phyloP scores from a whole-genome alignment of 2,113 vertebrate species.

The Trogon melanurus region DNA sequence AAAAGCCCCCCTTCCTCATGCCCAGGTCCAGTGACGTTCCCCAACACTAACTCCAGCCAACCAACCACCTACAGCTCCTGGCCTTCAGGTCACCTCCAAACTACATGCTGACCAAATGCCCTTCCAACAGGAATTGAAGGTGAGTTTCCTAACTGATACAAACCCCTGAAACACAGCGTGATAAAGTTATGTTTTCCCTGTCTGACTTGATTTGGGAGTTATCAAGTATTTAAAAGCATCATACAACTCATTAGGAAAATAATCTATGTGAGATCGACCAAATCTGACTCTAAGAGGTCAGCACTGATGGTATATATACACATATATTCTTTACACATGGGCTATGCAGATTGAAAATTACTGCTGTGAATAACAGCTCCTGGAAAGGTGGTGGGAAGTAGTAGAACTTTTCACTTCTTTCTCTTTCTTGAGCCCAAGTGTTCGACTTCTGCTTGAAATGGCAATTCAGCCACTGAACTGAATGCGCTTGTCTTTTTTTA shows the following conservation, averaged over 20 bases:
- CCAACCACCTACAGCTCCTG: not conserved
- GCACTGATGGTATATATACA: rapidly evolving
- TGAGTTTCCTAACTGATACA: not conserved
- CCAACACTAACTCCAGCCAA: not conserved
- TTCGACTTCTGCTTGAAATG: not conserved
- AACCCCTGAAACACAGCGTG: not conserved
- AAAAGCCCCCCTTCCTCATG: not conserved
- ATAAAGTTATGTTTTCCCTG: rapidly evolving
- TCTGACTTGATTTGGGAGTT: not conserved
- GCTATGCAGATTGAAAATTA: not conserved
- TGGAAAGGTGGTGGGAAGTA: not conserved
- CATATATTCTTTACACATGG: not conserved
- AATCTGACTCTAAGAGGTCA: not conserved
- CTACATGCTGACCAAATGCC: rapidly evolving
- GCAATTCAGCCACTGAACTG: too few relatives aligned
- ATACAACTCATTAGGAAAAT: not conserved
- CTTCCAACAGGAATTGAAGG: not conserved
- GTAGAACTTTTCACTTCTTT: not conserved
- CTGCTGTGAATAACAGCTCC: not conserved
- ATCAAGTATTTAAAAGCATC: not conserved
- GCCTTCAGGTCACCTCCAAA: not conserved
- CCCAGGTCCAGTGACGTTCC: not conserved
- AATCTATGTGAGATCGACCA: rapidly evolving
- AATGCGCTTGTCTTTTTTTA: too few relatives aligned
- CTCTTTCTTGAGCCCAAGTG: not conserved